Percentiles rank a stretch among this genome's conserved stretches.
Conservation (phyloP, 2,113 vertebrate species). For the Hemiscyllium ocellatum region DNA sequence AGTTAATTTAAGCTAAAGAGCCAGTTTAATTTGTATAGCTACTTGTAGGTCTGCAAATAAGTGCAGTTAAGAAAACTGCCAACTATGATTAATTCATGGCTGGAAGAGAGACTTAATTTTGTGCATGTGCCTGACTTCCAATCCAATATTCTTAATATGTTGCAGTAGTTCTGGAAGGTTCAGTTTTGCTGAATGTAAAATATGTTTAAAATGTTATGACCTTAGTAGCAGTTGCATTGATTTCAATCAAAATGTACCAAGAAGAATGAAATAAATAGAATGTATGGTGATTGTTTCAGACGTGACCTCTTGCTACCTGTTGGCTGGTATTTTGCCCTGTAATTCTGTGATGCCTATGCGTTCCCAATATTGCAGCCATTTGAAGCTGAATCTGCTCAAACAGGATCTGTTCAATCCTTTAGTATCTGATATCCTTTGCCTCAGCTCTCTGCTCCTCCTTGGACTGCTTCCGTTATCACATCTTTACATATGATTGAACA, state of each 20-base stretch:
- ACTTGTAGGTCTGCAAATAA: neutral
- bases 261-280: neutral
- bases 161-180: neutral
- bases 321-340: neutral
- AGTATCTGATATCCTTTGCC: neutral
- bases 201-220: neutral
- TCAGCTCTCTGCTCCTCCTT: neutral
- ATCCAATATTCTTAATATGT: neutral
- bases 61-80: neutral
- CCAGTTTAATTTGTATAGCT: neutral
- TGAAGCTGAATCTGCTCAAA: neutral
- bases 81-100: neutral
- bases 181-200: neutral
- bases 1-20: neutral
- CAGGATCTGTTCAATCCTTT: neutral
- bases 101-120: too few relatives aligned
- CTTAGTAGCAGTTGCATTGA: neutral
- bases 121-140: too few relatives aligned
- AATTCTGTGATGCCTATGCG: neutral
- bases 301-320: neutral
- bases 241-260: neutral
- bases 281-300: neutral
- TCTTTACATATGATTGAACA: neutral
- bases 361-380: neutral
- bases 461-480: neutral